Percentiles rank a stretch among this genome's conserved stretches.
Conservation (phyloP, 2,888 invertebrate genomes). For the Graphium colonna region DNA sequence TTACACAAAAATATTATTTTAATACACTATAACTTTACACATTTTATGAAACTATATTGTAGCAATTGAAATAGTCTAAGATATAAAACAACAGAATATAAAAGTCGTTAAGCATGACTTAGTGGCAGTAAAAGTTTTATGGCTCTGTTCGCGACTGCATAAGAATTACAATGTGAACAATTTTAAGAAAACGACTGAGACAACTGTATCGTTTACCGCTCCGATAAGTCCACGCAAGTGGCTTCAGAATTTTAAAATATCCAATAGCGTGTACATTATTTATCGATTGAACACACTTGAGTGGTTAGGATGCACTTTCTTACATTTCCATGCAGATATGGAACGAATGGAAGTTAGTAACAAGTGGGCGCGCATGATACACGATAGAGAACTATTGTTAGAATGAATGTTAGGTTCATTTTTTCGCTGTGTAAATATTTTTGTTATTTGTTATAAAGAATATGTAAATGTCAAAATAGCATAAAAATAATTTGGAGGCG, state of each 20-base stretch:
- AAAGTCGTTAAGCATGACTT: not conserved
- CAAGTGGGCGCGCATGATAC: not conserved
- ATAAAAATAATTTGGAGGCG: conserved; percentile 67
- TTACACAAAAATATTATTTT: too few relatives aligned
- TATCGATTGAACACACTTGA: conserved; percentile 8
- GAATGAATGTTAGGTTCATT: not conserved
- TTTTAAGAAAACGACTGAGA: not conserved
- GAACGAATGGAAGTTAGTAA: not conserved
- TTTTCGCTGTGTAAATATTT: too few relatives aligned
- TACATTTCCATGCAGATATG: conserved; percentile 9
- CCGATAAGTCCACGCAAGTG: not conserved
- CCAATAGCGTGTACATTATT: not conserved
- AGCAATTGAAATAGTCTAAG: not conserved
- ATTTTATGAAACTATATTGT: not conserved
- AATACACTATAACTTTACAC: not conserved
- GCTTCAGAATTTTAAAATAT: not conserved
- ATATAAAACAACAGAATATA: not conserved
- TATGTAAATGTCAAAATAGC: too few relatives aligned
- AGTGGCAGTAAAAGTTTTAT: not conserved
- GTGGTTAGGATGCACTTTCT: conserved; percentile 8
- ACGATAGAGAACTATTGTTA: not conserved
- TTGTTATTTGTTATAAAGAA: too few relatives aligned
- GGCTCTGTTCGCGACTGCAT: not conserved
- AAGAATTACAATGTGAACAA: not conserved
- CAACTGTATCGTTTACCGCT: not conserved